phyloP scores from a whole-genome alignment of 2,888 invertebrate species.

The Anoncus sp. region DNA sequence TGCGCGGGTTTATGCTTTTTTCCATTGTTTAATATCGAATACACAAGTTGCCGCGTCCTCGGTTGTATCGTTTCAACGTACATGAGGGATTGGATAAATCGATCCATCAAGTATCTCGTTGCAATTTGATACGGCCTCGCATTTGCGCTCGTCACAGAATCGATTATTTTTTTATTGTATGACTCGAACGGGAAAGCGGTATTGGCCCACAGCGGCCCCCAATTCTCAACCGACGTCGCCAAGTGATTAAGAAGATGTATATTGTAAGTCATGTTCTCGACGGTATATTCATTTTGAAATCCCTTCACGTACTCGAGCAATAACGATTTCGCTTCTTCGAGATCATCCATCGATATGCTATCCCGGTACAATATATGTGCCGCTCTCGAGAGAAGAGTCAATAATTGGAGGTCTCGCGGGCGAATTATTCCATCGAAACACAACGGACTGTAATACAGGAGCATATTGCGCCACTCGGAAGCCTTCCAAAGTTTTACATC shows the following conservation, averaged over 20 bases:
- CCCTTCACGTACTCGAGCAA: conserved; percentile 14
- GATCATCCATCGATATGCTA: background rate
- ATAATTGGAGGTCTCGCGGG: background rate
- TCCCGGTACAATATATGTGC: conserved; percentile 2
- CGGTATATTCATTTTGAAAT: conserved; percentile 14
- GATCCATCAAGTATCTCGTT: conserved; percentile 8
- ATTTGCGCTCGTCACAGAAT: conserved; percentile 15
- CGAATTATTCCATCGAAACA: conserved; percentile 23
- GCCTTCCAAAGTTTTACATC: conserved; percentile 45
- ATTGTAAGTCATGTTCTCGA: conserved; percentile 36
- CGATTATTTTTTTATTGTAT: conserved; percentile 34
- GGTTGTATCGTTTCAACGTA: background rate
- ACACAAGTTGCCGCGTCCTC: no score
- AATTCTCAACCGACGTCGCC: conserved; percentile 12
- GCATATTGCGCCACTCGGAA: conserved; percentile 8
- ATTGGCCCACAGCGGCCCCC: conserved; percentile 44
- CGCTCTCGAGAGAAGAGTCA: background rate
- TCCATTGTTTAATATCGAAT: no score
- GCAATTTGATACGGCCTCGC: conserved; percentile 30
- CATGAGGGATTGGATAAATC: conserved; percentile 11
- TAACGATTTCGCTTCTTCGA: conserved; percentile 11
- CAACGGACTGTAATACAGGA: conserved; percentile 16
- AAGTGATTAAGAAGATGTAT: conserved; percentile 27
- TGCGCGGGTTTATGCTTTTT: background rate
- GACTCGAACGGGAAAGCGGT: conserved; percentile 46